Evolutionary conservation across 2,888 invertebrate genomes (phyloP), one percentile per base, ranked within the genome.

Genomic region (Eupithecia subfuscata): DNA sequence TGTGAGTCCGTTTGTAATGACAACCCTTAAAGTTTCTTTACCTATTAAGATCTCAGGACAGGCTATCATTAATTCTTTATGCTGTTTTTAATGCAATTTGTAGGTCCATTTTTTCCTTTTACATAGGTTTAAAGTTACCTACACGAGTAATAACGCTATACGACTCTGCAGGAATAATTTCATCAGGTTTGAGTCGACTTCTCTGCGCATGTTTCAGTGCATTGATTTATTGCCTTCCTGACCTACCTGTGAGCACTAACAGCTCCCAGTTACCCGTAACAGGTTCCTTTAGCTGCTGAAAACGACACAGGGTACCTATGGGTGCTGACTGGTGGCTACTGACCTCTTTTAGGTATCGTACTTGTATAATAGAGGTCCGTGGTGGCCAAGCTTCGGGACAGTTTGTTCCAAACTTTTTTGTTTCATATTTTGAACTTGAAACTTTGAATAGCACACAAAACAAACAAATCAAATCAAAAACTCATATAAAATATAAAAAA

Each of bases 181-280:
- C 22, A 64, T 64, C 16, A 14, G 9, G 8, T 30, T 64, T 18
- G 30, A 64, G 63, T 64, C 34, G 63, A 18, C 34, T 30, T 64
- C 34, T 30, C 63, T 64, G 68, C 68, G 68, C 45, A 69, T 69
- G 68, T 43, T 1, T 25, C 56, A 45, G 25, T 69, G 43, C 68
- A 69, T 69, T 69, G 43, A 43, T 69, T 69, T 22, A 69, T 45
- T 69, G 11, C 22, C 52, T 22, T n/a, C 22, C 52, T 45, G 5
- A 45, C 45, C 45, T 22, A 45, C 40, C 40, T 37, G 40, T 40
- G 30, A 16, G 63, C 63, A 63, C 52, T n/a, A 11, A 56, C 11
- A 56, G 52, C 22, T 22, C 22, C 22, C 22, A 56, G n/a, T 48
- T 52, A 52, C 52, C 52, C 2, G 8, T 56, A 48, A 8, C 14